These are phyloP conservation scores for Callipepla californica DNA, from an alignment of 2,113 vertebrate genomes.

Conservation along the genomic window DNA sequence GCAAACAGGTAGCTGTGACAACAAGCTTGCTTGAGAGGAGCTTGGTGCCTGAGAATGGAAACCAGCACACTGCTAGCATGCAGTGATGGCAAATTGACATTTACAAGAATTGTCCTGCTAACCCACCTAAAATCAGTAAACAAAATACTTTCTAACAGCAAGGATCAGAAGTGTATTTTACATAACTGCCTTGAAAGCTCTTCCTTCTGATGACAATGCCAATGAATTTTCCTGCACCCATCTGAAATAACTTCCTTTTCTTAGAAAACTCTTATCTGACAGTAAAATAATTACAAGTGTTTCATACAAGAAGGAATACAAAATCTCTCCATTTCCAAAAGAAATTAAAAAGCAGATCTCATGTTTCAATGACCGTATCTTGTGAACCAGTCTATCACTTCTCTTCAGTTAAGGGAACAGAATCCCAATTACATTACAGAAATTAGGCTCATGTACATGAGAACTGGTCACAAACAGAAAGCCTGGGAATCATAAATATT, in stretches of 20 bases:
- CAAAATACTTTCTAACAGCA: background rate
- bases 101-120: background rate
- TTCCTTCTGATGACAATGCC: accelerated
- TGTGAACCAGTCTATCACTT: background rate
- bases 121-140: background rate
- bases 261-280: background rate
- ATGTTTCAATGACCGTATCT: background rate
- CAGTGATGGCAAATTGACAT: background rate
- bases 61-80: accelerated
- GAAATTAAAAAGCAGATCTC: accelerated
- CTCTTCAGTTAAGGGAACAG: background rate
- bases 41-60: accelerated
- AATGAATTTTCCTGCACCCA: background rate
- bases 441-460: background rate
- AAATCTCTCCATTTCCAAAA: background rate
- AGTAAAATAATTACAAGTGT: background rate
- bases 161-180: background rate
- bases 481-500: background rate
- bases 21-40: background rate
- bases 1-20: accelerated
- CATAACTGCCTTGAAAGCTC: background rate
- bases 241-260: background rate
- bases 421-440: background rate
- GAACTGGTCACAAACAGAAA: background rate
- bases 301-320: background rate